Conservation (phyloP, 2,888 invertebrate genomes). For the Cremastinae sp. region DNA sequence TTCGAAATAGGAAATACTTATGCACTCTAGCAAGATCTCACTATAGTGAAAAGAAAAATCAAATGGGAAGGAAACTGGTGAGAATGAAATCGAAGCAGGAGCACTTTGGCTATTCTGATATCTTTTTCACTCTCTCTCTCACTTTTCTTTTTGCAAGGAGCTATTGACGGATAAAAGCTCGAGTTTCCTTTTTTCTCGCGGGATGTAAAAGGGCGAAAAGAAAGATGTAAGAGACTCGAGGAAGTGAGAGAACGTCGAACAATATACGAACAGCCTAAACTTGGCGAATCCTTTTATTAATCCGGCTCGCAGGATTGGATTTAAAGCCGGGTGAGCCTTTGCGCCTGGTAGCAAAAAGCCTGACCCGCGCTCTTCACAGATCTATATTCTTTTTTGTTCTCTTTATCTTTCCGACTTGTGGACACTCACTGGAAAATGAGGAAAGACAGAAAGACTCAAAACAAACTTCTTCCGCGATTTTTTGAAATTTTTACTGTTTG, state of each 20-base stretch:
- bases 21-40: constrained; percentile 20
- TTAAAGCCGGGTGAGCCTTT: constrained; percentile 69
- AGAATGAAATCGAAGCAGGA: constrained; percentile 57
- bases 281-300: constrained; percentile 79
- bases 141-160: constrained; percentile 42
- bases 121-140: constrained; percentile 5
- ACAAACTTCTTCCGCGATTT: too few relatives aligned
- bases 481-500: too few relatives aligned
- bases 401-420: constrained; percentile 33
- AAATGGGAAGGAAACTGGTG: constrained; percentile 55
- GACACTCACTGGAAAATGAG: constrained; percentile 17
- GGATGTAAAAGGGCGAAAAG: constrained; percentile 27
- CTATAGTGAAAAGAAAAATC: constrained; percentile 37
- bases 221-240: constrained; percentile 42
- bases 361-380: constrained; percentile 33
- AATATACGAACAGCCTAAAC: constrained; percentile 77
- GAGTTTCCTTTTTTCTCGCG: constrained; percentile 38
- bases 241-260: constrained; percentile 51
- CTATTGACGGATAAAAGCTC: constrained; percentile 72
- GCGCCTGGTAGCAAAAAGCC: constrained; percentile 33
- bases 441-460: too few relatives aligned
- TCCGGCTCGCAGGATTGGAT: constrained; percentile 78
- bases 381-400: constrained; percentile 31
- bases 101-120: constrained; percentile 40
- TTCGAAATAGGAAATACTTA: constrained; percentile 18